Base-by-base conservation (phyloP, 2,113 vertebrate species). In the Vanacampus margaritifer region DNA sequence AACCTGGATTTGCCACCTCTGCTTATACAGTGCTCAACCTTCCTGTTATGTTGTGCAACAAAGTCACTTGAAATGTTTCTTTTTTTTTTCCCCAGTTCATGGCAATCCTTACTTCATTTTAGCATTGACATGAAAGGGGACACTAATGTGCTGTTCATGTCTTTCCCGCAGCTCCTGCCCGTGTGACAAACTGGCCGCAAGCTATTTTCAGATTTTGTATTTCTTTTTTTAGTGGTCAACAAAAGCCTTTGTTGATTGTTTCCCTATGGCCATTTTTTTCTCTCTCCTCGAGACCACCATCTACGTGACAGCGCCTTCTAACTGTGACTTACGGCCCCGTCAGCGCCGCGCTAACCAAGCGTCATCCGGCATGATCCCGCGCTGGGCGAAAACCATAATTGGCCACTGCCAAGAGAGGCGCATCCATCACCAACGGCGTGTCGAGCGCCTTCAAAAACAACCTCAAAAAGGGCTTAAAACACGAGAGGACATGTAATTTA, bases 151-250 rank as follows among this genome's bases (percentile, higher is more conserved):
- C 32, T 69, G 56, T 69, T 70, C 32, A 3, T 51, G 21, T 66
- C 50, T 78, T 53, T 69, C 51, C 78, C 77, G 71, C 57, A 60
- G 19, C 19, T 37, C 3, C 32, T 12, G 53, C 23, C 23, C 10
- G 14, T 12, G 24, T 16, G 53, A 28, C 24, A 83, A 89, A 91
- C 72, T 81, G 79, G 84, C 89, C 89, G 87, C 84, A 82, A 83
- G 76, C 87, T 80, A 87, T 91, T 90, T 90, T 43, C n/a, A 85
- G 82, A 71, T 78, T 87, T 82, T 89, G 80, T 85, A 71, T 57
- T 81, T 74, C 66, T 91, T 90, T 82, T 75, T 74, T 67, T 91
- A 90, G 82, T 87, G 82, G 75, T 87, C 81, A 86, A 87, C 87
- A 81, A 87, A 81, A 65, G 80, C 79, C 70, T 87, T 78, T 74